phyloP scores from a whole-genome alignment of 2,888 invertebrate genomes.

The Oscheius sp. region DNA sequence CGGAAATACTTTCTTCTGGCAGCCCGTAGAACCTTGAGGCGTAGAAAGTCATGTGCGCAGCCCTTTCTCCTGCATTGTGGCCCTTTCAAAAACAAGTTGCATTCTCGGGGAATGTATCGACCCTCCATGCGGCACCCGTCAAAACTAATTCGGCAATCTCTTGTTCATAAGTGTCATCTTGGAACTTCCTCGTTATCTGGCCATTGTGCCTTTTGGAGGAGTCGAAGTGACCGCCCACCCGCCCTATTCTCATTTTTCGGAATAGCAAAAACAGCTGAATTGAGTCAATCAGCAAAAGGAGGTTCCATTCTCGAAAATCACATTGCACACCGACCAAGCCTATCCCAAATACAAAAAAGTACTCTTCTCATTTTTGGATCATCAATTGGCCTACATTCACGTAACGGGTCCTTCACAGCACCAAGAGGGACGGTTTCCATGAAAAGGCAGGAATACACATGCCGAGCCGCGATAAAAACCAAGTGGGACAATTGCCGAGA shows the following conservation, averaged over 20 bases:
- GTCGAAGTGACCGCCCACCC: background rate
- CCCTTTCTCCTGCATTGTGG: conserved; percentile 26
- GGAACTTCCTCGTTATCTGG: conserved; percentile 13
- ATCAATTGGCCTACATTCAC: background rate
- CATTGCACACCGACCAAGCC: conserved; percentile 13
- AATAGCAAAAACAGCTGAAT: conserved; percentile 19
- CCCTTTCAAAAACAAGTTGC: conserved; percentile 37
- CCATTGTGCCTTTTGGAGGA: background rate
- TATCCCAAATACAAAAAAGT: conserved; percentile 1
- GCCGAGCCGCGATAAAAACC: conserved; percentile 5
- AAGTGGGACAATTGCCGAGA: conserved; percentile 1
- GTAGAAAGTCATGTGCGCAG: conserved; percentile 33
- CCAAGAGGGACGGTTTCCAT: background rate
- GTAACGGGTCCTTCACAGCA: background rate
- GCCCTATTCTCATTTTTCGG: conserved; percentile 4
- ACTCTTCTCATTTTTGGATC: background rate
- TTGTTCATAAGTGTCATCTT: conserved; percentile 20
- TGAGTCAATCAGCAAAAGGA: conserved; percentile 27
- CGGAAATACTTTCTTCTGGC: conserved; percentile 25
- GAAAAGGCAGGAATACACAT: conserved; percentile 9
- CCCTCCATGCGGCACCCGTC: conserved; percentile 34
- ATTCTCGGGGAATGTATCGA: conserved; percentile 37
- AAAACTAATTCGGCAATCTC: conserved; percentile 35
- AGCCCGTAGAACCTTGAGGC: conserved; percentile 24
- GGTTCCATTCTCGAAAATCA: conserved; percentile 23